These are phyloP conservation scores for Plagodis pulveraria DNA, from an alignment of 2,888 invertebrate genomes.

Conservation along the genomic window DNA sequence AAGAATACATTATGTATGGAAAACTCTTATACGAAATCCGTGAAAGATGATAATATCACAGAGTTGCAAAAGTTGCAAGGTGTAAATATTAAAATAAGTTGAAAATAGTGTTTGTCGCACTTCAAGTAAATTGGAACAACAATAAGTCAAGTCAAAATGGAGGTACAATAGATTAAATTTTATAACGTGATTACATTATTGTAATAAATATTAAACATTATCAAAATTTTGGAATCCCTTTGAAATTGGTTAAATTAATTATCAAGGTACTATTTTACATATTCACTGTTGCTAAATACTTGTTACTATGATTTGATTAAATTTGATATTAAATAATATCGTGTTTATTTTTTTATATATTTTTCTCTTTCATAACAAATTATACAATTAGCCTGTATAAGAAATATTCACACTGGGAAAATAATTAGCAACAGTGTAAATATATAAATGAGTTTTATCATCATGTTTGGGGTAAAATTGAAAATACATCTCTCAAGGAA, in stretches of 20 bases:
- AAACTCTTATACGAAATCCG: slow-evolving; percentile 37
- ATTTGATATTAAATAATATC: too few relatives aligned
- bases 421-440: slow-evolving; percentile 7
- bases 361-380: too few relatives aligned
- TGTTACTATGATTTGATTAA: neutral
- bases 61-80: slow-evolving; percentile 25
- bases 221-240: slow-evolving; percentile 1
- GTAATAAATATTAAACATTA: neutral
- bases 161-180: neutral
- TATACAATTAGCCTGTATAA: too few relatives aligned
- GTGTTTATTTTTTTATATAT: too few relatives aligned
- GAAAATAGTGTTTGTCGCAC: slow-evolving; percentile 16
- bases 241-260: neutral
- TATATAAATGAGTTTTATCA: neutral
- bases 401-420: neutral
- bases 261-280: neutral
- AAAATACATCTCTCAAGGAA: slow-evolving; percentile 46
- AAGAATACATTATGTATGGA: slow-evolving; percentile 4
- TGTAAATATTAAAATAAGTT: slow-evolving; percentile 4
- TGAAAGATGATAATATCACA: slow-evolving; percentile 32
- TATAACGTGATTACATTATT: neutral
- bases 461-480: neutral
- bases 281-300: neutral
- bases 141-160: neutral
- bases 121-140: slow-evolving; percentile 4